A percentile compares a stretch with the other conserved stretches of the same genome.
phyloP scores from a whole-genome alignment of 1,140 invertebrate species.

The Drosophila pachea region DNA sequence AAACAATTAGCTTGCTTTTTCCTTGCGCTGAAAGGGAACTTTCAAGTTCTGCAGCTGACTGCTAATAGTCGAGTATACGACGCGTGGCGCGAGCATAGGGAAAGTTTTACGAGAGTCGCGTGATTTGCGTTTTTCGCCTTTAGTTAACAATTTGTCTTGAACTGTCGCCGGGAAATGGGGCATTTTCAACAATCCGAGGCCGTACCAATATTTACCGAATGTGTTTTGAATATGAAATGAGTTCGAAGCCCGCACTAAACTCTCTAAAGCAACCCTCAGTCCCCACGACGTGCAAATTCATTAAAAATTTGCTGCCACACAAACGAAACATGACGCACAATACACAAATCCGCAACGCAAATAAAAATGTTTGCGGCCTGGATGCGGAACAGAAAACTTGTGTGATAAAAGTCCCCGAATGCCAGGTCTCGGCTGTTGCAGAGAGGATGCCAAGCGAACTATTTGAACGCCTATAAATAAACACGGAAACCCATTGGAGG shows the following conservation, averaged over 20 bases:
- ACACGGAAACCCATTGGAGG: conserved; percentile 59
- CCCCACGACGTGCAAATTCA: conserved; percentile 62
- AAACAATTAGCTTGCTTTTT: conserved; percentile 63
- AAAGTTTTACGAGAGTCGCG: conserved; percentile 59
- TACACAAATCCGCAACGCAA: conserved; percentile 70
- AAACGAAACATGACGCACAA: conserved; percentile 47
- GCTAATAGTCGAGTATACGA: conserved; percentile 71
- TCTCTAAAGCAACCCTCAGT: conserved; percentile 5
- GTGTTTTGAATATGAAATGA: conserved; percentile 78
- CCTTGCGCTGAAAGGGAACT: conserved; percentile 4
- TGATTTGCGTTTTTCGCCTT: conserved; percentile 70
- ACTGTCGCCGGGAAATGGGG: conserved; percentile 49
- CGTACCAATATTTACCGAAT: conserved; percentile 78
- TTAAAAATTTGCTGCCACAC: conserved; percentile 72
- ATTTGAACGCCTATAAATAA: conserved; percentile 73
- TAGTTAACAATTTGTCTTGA: conserved; percentile 71
- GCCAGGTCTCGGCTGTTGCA: neutral
- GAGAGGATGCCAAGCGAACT: conserved; percentile 54
- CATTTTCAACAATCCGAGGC: conserved; percentile 77
- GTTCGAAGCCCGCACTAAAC: conserved; percentile 14
- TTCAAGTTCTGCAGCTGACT: conserved; percentile 55
- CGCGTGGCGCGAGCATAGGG: conserved; percentile 24
- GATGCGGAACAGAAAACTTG: conserved; percentile 39
- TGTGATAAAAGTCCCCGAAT: conserved; percentile 48
- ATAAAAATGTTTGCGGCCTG: conserved; percentile 70